These are phyloP conservation scores for Geodia barretti DNA, from an alignment of 37 sponge, comb jelly and placozoan species.

Conservation along the genomic window DNA sequence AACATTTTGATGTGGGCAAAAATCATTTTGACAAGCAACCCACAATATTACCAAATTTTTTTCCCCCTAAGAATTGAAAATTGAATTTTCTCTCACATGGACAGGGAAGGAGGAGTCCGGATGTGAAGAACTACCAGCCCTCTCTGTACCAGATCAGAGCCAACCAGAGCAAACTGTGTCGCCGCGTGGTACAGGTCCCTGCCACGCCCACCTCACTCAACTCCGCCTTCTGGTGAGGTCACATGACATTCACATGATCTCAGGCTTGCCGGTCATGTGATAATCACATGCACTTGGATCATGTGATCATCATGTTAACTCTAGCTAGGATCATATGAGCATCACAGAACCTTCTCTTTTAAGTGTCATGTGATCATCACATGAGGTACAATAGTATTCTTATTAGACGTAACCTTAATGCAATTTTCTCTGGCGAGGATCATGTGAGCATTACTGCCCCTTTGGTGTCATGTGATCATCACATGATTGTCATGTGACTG, in stretches of 20 bases:
- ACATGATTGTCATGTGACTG: neutral
- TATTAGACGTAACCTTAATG: too few species aligned
- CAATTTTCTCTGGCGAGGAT: neutral
- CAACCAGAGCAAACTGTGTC: slow-evolving; percentile 72
- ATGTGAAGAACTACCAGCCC: slow-evolving; percentile 32
- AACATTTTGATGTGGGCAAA: too few species aligned
- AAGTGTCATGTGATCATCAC: too few species aligned
- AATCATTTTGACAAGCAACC: too few species aligned
- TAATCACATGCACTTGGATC: neutral
- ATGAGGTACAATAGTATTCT: too few species aligned
- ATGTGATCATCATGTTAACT: neutral
- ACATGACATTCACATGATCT: neutral
- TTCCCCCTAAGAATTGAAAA: too few species aligned
- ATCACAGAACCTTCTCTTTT: too few species aligned
- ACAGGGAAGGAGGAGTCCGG: slow-evolving; percentile 60
- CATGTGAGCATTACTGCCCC: neutral
- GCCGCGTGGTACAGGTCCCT: slow-evolving; percentile 81
- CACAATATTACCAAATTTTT: too few species aligned
- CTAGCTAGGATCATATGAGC: too few species aligned
- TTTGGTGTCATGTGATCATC: neutral
- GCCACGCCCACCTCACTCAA: slow-evolving; percentile 74
- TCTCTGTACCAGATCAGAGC: slow-evolving; percentile 84
- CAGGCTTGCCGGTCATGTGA: neutral
- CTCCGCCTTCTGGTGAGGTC: slow-evolving; percentile 78
- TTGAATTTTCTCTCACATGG: too few species aligned